Base-by-base conservation (phyloP, 2,888 invertebrate genomes). In the Cerceris rybyensis region DNA sequence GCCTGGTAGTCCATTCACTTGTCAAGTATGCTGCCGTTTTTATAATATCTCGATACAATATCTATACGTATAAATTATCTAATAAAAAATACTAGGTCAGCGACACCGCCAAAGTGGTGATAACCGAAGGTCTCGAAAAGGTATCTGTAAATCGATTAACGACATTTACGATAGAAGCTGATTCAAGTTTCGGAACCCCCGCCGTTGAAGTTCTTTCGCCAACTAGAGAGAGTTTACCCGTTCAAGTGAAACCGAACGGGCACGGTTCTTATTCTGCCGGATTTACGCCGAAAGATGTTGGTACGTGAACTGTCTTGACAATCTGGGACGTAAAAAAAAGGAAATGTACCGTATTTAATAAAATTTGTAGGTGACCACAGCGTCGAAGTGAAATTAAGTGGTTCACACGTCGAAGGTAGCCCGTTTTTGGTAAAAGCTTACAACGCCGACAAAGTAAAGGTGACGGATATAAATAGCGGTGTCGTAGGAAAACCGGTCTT, bases 341-440 rank as follows among this genome's bases (percentile, higher is more conserved):
- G 8, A 54, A 14, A 43, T 28, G 28, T 28, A 28, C 28, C 1
- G 4, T 57, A 49, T 39, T 60, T 14, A 43, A 41, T 17, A 11
- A 39, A 64, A 79, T 66, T 74, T 73, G 14, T 70, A 94, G 95
- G 95, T 49, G 98, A 98, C 93, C 98, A 98, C 91, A 97, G 97
- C 82, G 97, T 98, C 60, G 98, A 98, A 93, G 96, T 96, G 75
- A 94, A 93, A 80, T 88, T 94, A 55, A 93, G 92, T 43, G 96
- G 96, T 54, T 96, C 96, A 0, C 97, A 97, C 86, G 97, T 99
- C 0, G 97, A 97, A 91, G 99, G 98, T 61, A 98, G 98, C 91
- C 99, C 99, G 13, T 99, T 99, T 92, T 93, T 98, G 42, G 96
- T 98, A 69, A 98, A 99, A 91, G 98, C 98, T 8, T 99, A 98